phyloP scores from a whole-genome alignment of 2,797 vertebrate genomes.

The Xenopus petersii region DNA sequence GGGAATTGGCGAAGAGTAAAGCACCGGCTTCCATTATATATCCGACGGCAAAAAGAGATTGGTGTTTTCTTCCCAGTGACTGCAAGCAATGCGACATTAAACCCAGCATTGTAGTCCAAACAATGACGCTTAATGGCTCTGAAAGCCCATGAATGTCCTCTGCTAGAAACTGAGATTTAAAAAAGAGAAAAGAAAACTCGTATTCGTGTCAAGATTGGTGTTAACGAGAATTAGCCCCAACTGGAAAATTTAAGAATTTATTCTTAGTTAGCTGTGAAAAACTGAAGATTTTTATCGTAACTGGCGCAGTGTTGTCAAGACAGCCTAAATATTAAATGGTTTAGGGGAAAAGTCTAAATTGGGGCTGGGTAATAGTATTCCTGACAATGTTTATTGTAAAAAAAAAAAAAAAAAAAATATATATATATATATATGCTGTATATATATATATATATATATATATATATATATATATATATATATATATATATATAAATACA shows the following conservation, averaged over 20 bases:
- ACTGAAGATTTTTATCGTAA: background rate
- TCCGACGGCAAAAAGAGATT: constrained; percentile 31
- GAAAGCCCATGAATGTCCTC: background rate
- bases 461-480: no score
- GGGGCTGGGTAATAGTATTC: no score
- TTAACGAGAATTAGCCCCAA: background rate
- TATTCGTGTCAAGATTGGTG: background rate
- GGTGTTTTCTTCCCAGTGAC: background rate
- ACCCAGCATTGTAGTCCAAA: background rate
- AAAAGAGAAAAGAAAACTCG: background rate
- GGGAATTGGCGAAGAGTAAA: background rate
- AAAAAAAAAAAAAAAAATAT: no score
- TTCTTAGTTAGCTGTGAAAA: background rate
- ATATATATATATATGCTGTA: no score
- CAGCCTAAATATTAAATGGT: no score
- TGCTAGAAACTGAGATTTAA: background rate
- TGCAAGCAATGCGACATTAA: constrained; percentile 1
- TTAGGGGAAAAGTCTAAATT: no score
- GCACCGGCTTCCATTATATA: background rate
- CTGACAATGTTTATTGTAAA: no score
- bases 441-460: no score
- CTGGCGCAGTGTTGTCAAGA: background rate
- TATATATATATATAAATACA: no score
- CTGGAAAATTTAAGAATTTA: no score
- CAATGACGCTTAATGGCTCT: background rate